A percentile compares a stretch with the other conserved stretches of the same genome.
phyloP scores from a whole-genome alignment of 2,888 invertebrate species.

The Dastarcus helophoroides region DNA sequence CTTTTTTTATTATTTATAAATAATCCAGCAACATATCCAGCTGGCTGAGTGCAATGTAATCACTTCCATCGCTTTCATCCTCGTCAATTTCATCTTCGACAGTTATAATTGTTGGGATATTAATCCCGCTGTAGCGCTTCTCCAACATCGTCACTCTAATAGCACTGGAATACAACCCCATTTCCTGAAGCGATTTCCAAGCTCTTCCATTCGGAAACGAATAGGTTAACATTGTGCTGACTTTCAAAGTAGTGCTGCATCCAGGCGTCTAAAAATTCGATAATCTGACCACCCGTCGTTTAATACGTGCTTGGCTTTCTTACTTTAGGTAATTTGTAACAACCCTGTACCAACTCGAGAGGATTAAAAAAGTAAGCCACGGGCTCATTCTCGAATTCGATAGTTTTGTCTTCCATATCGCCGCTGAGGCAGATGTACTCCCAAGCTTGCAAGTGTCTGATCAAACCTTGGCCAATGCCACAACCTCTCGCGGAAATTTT shows the following conservation, averaged over 20 bases:
- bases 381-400: constrained; percentile 1
- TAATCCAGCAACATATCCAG: too few relatives aligned
- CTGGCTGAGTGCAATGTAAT: too few relatives aligned
- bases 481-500: background rate
- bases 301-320: too few relatives aligned
- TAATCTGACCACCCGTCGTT: too few relatives aligned
- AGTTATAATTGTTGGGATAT: too few relatives aligned
- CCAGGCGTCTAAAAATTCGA: background rate
- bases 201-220: background rate
- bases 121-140: too few relatives aligned
- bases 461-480: background rate
- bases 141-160: too few relatives aligned
- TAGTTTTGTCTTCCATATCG: background rate
- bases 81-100: too few relatives aligned
- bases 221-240: background rate
- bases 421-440: background rate
- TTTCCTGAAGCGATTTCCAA: background rate
- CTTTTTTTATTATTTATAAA: too few relatives aligned
- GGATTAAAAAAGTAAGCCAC: constrained; percentile 1
- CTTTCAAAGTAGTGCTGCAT: background rate
- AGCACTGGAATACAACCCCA: too few relatives aligned
- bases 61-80: too few relatives aligned
- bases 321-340: background rate
- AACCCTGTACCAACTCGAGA: background rate
- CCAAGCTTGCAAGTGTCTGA: constrained; percentile 1